Base-by-base conservation (phyloP, 2,797 vertebrate species). In the Carapus acus region DNA sequence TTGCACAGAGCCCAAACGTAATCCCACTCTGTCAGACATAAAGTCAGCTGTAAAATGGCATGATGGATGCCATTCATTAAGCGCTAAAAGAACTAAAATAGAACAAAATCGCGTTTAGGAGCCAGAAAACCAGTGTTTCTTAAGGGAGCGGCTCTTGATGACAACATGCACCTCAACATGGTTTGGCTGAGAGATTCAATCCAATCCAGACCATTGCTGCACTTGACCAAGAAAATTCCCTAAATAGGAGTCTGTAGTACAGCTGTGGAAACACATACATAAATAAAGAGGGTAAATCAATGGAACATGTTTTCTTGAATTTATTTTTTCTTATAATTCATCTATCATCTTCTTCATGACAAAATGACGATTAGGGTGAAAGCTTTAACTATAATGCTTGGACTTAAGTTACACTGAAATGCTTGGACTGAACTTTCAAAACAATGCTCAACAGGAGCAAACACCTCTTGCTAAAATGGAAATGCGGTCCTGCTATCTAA, bases 41-140 rank as follows among this genome's bases (percentile, higher is more conserved):
- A 45, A 68, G 31, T 62, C 54, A 68, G 74, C 60, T 66, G 61
- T 80, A 78, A 77, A 76, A 68, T 73, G n/a, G n/a, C n/a, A n/a
- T 86, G 78, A 86, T 81, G 79, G 65, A 86, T 82, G 52, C 11
- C 40, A n/a, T 72, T 69, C 57, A 79, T 82, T 79, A 73, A 31
- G 53, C 12, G 21, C 80, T 81, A 80, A 81, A 66, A 73, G 27
- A 67, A 76, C 45, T 34, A n/a, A 44, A 58, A 61, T 70, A 66
- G 77, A 80, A 76, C 47, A 65, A 71, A 83, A 74, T 75, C 49
- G 69, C 54, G 69, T 79, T 80, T 74, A 74, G 61, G 68, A 58
- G 71, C 56, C 67, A 69, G 49, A 60, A 21, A 49, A 65, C 58
- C 67, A 49, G 49, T 17, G 38, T 24, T 71, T 46, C 69, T 76